A percentile compares a stretch with the other conserved stretches of the same genome.
phyloP scores from a whole-genome alignment of 2,113 vertebrate genomes.

The Geococcyx californianus region DNA sequence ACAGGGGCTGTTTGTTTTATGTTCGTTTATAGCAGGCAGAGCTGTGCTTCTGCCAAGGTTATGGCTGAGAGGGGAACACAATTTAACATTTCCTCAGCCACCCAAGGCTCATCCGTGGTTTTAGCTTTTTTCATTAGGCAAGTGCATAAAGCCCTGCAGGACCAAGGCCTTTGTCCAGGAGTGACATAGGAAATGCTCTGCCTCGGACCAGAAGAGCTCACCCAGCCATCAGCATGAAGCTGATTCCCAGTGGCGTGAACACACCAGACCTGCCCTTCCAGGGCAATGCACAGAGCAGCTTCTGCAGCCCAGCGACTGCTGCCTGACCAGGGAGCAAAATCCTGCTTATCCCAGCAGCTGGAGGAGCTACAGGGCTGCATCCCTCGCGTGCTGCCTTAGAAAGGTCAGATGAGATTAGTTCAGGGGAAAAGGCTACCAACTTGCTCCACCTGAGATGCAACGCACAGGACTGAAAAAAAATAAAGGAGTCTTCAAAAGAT shows the following conservation, averaged over 20 bases:
- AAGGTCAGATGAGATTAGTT: background rate
- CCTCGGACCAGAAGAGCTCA: background rate
- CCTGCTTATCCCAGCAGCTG: background rate
- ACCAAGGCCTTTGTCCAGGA: background rate
- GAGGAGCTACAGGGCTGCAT: background rate
- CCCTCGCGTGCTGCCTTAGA: background rate
- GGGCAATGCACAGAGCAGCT: background rate
- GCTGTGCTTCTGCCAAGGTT: slow-evolving; percentile 47
- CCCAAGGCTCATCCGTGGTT: background rate
- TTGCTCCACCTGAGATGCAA: background rate
- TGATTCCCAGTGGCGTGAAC: background rate
- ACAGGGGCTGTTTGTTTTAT: slow-evolving; percentile 63
- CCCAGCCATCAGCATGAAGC: background rate
- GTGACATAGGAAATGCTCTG: background rate
- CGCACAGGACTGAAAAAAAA: background rate
- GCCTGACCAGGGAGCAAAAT: background rate
- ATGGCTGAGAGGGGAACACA: background rate
- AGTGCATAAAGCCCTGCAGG: background rate
- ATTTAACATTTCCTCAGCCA: slow-evolving; percentile 8
- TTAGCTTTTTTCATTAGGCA: background rate
- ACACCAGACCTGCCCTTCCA: background rate
- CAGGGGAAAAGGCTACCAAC: background rate
- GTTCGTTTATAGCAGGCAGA: slow-evolving; percentile 28
- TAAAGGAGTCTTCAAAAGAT: background rate
- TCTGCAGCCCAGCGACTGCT: background rate